phyloP scores from a whole-genome alignment of 2,113 vertebrate species.

The Maccullochella peelii region DNA sequence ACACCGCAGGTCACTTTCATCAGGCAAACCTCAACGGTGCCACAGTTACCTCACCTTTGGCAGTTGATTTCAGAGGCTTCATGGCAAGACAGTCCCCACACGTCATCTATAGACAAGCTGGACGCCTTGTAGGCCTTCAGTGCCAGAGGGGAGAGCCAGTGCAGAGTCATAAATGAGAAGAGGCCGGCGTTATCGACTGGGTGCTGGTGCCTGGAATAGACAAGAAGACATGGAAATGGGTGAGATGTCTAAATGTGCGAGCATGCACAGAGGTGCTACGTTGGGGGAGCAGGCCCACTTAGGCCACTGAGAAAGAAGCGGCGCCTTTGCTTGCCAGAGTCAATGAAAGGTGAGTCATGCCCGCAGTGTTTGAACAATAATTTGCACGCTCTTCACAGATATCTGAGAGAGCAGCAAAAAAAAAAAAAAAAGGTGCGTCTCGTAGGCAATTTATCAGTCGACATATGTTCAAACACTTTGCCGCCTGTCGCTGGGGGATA shows the following conservation, averaged over 20 bases:
- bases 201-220: slow-evolving; percentile 85
- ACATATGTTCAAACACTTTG: slow-evolving; percentile 61
- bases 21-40: slow-evolving; percentile 27
- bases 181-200: slow-evolving; percentile 89
- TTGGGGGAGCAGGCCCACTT: slow-evolving; percentile 29
- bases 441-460: slow-evolving; percentile 71
- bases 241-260: slow-evolving; percentile 56
- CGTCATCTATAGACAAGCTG: slow-evolving; percentile 80
- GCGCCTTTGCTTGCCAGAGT: slow-evolving; percentile 50
- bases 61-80: slow-evolving; percentile 85
- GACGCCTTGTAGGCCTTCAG: slow-evolving; percentile 81
- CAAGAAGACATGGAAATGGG: slow-evolving; percentile 47
- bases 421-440: slow-evolving; percentile 41
- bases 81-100: slow-evolving; percentile 87
- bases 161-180: slow-evolving; percentile 88
- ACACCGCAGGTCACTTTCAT: slow-evolving; percentile 29
- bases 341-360: slow-evolving; percentile 67
- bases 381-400: slow-evolving; percentile 80
- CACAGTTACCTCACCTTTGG: slow-evolving; percentile 82
- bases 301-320: slow-evolving; percentile 41
- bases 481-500: slow-evolving; percentile 67
- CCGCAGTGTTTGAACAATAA: slow-evolving; percentile 80
- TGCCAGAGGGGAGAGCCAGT: slow-evolving; percentile 87
- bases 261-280: slow-evolving; percentile 58
- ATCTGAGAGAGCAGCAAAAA: slow-evolving; percentile 73